A percentile compares a stretch with the other conserved stretches of the same genome.
Conservation (phyloP, 2,888 invertebrate species). For the Rhogogaster chlorosoma region DNA sequence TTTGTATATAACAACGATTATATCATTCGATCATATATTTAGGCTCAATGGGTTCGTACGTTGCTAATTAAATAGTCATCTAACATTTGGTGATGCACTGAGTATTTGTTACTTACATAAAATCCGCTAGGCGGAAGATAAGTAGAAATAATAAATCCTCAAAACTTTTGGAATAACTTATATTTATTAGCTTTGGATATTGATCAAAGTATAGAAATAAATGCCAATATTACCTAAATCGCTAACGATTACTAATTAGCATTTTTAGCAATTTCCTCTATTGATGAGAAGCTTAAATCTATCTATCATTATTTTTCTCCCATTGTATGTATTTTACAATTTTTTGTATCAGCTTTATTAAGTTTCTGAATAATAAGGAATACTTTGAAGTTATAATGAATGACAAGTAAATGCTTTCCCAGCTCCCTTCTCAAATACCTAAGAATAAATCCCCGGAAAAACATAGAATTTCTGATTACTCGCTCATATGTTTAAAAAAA, state of each 20-base stretch:
- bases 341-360: conserved; percentile 30
- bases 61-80: not conserved
- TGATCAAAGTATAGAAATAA: conserved; percentile 23
- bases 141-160: not conserved
- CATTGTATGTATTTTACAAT: conserved; percentile 1
- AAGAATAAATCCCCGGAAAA: not conserved
- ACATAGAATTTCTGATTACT: not conserved
- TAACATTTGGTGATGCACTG: conserved; percentile 1
- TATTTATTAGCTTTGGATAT: conserved; percentile 22
- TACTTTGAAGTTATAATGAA: not conserved
- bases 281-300: not conserved
- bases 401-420: not conserved
- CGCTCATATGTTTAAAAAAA: conserved; percentile 10
- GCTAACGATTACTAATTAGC: conserved; percentile 21
- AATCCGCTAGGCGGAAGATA: not conserved
- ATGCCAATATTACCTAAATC: not conserved
- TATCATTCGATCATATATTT: not conserved
- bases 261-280: conserved; percentile 2
- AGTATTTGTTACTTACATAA: conserved; percentile 22
- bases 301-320: not conserved
- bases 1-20: conserved; percentile 32
- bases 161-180: not conserved
- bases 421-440: not conserved
- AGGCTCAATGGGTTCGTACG: not conserved
- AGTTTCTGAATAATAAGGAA: conserved; percentile 28